Evolutionary conservation across 2,888 invertebrate species (phyloP).

Genomic region (Microchrysa polita): DNA sequence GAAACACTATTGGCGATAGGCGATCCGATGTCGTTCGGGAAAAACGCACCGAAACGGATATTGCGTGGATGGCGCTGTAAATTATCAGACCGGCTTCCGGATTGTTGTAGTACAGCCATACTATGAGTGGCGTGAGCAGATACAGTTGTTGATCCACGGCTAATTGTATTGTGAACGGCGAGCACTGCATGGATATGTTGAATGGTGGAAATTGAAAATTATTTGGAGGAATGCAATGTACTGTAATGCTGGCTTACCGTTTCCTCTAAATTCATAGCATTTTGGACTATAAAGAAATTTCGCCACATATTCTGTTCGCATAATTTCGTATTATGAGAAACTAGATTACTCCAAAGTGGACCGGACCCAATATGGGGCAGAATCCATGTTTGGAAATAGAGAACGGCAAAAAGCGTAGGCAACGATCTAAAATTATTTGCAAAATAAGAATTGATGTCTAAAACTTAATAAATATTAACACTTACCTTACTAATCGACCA

Average conservation of each 20-base stretch:
- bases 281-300: conserved; percentile 74
- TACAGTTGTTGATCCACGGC: conserved; percentile 80
- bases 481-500: conserved; percentile 71
- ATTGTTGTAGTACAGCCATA: conserved; percentile 71
- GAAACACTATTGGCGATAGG: conserved; percentile 72
- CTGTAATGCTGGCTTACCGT: conserved; percentile 66
- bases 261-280: conserved; percentile 74
- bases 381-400: conserved; percentile 74
- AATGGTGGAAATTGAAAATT: not conserved
- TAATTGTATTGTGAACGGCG: conserved; percentile 78
- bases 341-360: conserved; percentile 73
- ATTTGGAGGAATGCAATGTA: too few relatives aligned
- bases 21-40: conserved; percentile 70
- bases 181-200: conserved; percentile 68
- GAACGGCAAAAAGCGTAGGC: conserved; percentile 71
- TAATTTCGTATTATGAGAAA: conserved; percentile 71
- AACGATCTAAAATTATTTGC: conserved; percentile 67
- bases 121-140: conserved; percentile 71
- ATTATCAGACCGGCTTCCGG: conserved; percentile 68
- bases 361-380: conserved; percentile 73
- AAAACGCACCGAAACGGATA: conserved; percentile 73
- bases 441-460: not conserved
- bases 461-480: not conserved
- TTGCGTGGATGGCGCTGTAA: conserved; percentile 68
- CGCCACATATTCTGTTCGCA: conserved; percentile 76